Evolutionary conservation across 2,113 vertebrate species (phyloP).

Genomic region (Morone chrysops): DNA sequence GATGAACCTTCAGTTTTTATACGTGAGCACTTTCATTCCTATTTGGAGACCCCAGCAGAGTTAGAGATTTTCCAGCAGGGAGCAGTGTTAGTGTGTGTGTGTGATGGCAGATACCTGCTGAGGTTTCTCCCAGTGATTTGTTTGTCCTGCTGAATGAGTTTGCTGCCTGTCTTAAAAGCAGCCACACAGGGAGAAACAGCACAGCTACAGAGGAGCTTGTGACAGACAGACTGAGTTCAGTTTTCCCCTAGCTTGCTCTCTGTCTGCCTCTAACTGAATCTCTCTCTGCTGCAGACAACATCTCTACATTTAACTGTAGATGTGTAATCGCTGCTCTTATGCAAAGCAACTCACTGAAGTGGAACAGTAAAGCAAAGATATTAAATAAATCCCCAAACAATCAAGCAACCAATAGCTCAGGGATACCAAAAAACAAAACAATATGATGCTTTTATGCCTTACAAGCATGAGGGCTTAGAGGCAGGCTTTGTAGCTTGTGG

Average conservation of each 20-base stretch:
- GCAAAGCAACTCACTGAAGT: slow-evolving; percentile 28
- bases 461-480: not conserved
- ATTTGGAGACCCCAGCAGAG: not conserved
- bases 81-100: slow-evolving; percentile 6
- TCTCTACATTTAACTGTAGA: slow-evolving; percentile 28
- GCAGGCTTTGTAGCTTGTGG: not conserved
- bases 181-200: slow-evolving; percentile 26
- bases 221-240: slow-evolving; percentile 13
- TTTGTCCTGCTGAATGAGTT: slow-evolving; percentile 54
- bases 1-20: slow-evolving; percentile 2
- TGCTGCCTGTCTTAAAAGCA: slow-evolving; percentile 46
- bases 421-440: slow-evolving; percentile 1
- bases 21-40: not conserved
- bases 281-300: slow-evolving; percentile 15
- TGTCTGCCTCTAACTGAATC: not conserved
- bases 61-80: slow-evolving; percentile 18
- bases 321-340: slow-evolving; percentile 43
- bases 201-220: slow-evolving; percentile 24
- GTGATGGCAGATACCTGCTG: slow-evolving; percentile 30
- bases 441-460: not conserved
- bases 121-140: slow-evolving; percentile 43
- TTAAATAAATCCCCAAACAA: slow-evolving; percentile 25
- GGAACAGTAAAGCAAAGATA: slow-evolving; percentile 18
- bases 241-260: not conserved
- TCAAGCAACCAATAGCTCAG: not conserved